Conservation (phyloP, 2,888 invertebrate species). For the Pecten maximus region DNA sequence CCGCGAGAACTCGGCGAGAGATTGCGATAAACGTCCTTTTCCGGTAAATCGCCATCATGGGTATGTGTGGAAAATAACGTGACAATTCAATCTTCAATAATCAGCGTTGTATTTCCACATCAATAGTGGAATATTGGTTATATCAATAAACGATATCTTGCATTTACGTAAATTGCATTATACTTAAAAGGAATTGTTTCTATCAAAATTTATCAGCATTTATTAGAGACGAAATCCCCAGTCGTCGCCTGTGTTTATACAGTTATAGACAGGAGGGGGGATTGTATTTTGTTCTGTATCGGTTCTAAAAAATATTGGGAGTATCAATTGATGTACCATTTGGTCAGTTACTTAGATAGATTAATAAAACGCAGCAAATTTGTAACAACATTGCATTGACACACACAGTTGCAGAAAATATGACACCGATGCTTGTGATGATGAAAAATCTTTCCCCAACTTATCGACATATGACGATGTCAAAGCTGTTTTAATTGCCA, state of each 20-base stretch:
- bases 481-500: not conserved
- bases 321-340: too few species aligned
- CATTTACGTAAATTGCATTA: not conserved
- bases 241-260: not conserved
- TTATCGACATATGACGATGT: slow-evolving; percentile 36
- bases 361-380: too few species aligned
- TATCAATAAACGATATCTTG: not conserved
- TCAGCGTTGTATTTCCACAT: not conserved
- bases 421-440: not conserved
- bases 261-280: too few species aligned
- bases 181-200: not conserved
- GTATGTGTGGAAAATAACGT: slow-evolving; percentile 48
- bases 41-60: slow-evolving; percentile 59
- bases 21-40: slow-evolving; percentile 53
- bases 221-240: not conserved
- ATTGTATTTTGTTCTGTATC: too few species aligned
- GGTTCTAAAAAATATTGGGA: too few species aligned
- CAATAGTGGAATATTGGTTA: not conserved
- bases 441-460: slow-evolving; percentile 35
- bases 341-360: too few species aligned
- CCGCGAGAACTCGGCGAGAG: not conserved
- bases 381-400: too few species aligned
- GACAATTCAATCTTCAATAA: slow-evolving; percentile 34
- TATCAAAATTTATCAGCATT: not conserved
- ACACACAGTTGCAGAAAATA: not conserved